Evolutionary conservation across 2,113 vertebrate genomes (phyloP).

Genomic region (Prietella phreatophila): DNA sequence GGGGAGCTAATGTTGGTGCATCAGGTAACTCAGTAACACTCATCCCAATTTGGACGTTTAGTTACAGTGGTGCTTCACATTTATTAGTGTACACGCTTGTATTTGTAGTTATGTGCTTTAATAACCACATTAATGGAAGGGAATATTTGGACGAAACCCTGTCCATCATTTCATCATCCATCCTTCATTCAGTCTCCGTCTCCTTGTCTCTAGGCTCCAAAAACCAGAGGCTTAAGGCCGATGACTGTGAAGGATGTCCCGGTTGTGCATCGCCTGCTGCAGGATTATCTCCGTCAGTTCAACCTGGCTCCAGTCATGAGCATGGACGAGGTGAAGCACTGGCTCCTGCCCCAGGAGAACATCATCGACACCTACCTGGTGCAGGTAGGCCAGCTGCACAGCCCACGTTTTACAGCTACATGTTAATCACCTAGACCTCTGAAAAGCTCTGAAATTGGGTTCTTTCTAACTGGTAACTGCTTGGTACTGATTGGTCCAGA

Average conservation of each 20-base stretch:
- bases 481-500: slow-evolving; percentile 66
- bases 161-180: neutral
- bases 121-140: neutral
- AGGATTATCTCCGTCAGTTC: slow-evolving; percentile 87
- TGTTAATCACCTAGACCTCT: neutral
- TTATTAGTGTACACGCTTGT: neutral
- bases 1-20: neutral
- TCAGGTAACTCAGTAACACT: neutral
- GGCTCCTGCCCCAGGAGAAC: slow-evolving; percentile 93
- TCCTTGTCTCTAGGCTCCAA: slow-evolving; percentile 76
- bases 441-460: neutral
- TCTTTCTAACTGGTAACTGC: neutral
- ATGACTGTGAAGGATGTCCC: slow-evolving; percentile 91
- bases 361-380: slow-evolving; percentile 97
- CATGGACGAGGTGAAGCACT: slow-evolving; percentile 90
- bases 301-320: slow-evolving; percentile 88
- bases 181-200: neutral
- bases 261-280: slow-evolving; percentile 83
- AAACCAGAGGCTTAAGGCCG: slow-evolving; percentile 81
- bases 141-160: neutral
- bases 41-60: neutral
- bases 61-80: neutral
- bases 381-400: slow-evolving; percentile 75
- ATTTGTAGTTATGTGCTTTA: neutral
- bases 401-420: neutral